phyloP scores from a whole-genome alignment of 2,888 invertebrate species.

The Campoletis raptor region DNA sequence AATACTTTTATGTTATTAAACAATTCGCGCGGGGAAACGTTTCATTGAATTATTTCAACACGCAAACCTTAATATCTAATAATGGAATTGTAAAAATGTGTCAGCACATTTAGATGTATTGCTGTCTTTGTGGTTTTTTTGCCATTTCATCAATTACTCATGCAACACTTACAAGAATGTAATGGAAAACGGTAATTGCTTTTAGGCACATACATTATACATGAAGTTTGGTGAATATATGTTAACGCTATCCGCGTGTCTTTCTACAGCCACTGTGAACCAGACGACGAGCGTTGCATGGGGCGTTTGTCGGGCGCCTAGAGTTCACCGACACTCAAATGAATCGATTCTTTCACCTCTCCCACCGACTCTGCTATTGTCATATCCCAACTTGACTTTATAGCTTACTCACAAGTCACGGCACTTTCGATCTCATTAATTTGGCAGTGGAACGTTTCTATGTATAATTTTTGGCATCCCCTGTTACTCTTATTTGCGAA shows the following conservation, averaged over 20 bases:
- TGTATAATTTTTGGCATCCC: neutral
- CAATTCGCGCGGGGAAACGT: neutral
- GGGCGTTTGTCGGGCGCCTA: conserved; percentile 48
- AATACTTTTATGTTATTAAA: too few species aligned
- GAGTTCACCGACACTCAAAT: conserved; percentile 72
- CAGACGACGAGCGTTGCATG: conserved; percentile 56
- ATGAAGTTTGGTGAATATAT: conserved; percentile 13
- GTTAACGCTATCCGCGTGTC: conserved; percentile 14
- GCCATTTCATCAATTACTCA: conserved; percentile 8
- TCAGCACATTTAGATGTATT: neutral
- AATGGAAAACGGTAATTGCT: conserved; percentile 1
- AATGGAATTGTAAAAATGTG: neutral
- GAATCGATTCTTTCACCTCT: conserved; percentile 66
- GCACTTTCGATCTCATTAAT: conserved; percentile 47
- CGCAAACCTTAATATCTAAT: neutral
- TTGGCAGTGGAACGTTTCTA: neutral
- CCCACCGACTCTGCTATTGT: conserved; percentile 43
- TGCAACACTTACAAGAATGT: neutral
- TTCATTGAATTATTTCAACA: neutral
- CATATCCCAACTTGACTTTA: conserved; percentile 20
- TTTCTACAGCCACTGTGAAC: conserved; percentile 34
- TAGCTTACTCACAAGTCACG: conserved; percentile 43
- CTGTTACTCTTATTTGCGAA: neutral
- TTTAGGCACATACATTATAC: neutral
- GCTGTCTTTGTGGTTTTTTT: neutral